Evolutionary conservation across 2,888 invertebrate genomes (phyloP), one percentile per base, ranked within the genome.

Genomic region (Xestia sexstrigata): DNA sequence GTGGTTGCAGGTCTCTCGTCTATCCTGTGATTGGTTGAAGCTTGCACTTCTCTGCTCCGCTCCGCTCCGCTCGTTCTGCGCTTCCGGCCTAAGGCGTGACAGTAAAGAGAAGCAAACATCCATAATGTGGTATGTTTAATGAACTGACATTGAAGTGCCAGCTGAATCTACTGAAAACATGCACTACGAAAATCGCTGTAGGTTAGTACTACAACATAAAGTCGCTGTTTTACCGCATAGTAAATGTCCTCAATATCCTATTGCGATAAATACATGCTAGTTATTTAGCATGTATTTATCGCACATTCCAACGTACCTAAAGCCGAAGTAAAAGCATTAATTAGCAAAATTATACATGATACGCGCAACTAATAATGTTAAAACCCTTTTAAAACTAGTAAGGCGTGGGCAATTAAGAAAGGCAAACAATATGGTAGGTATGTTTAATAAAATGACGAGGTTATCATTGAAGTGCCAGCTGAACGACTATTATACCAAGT

Each of bases 291-390:
- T n/a, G n/a, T n/a, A n/a, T n/a, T n/a, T n/a, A n/a, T n/a, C n/a
- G n/a, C n/a, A 84, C 35, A 80, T 30, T 0, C 9, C 13, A 60
- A 74, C 58, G n/a, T 55, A 67, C n/a, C 20, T 67, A 65, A 47
- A 20, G 42, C 26, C 47, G 58, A 45, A 73, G 68, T 71, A 70
- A 81, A 71, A 67, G 70, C 72, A 70, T 63, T 78, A 77, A 81
- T 82, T 85, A 85, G 74, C 85, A 82, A 49, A 49, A 49, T 49
- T 81, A 35, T 4, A 47, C 11, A 85, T 82, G 85, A 85, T 78
- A 39, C 8, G 76, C 73, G 78, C 11, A 75, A 68, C 74, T 78
- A 78, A 82, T 79, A 71, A 68, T 60, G 70, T 69, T 66, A 70
- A 79, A 65, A 62, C 8, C 62, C 83, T 79, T 78, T 71, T 15